Evolutionary conservation across 2,113 vertebrate species (phyloP).

Genomic region (Proterorhinus semilunaris): DNA sequence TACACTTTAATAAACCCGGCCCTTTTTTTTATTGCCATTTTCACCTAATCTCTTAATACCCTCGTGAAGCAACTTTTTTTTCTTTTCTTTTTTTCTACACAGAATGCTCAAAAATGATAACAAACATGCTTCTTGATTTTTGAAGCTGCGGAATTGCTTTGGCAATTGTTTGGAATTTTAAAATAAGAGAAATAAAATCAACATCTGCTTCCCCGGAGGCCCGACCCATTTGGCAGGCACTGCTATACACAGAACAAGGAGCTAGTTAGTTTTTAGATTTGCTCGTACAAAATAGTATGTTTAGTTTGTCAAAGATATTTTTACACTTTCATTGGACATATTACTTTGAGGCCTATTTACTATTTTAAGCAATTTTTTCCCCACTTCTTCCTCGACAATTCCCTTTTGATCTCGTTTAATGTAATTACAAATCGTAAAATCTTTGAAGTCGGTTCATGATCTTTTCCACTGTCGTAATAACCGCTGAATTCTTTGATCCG

Average conservation of each 20-base stretch:
- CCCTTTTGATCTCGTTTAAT: slow-evolving; percentile 1
- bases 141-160: neutral
- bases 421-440: neutral
- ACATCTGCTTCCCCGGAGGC: slow-evolving; percentile 5
- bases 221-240: slow-evolving; percentile 8
- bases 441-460: slow-evolving; percentile 4
- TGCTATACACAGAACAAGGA: neutral
- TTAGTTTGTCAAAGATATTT: neutral
- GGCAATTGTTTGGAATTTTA: slow-evolving; percentile 11
- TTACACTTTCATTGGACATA: neutral
- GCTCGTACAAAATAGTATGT: neutral
- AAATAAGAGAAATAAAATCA: slow-evolving; percentile 9
- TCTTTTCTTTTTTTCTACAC: neutral
- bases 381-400: neutral
- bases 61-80: slow-evolving; percentile 3
- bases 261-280: neutral
- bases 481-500: neutral
- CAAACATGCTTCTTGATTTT: slow-evolving; percentile 11
- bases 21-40: neutral
- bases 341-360: neutral
- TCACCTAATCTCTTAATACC: slow-evolving; percentile 12
- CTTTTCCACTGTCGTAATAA: slow-evolving; percentile 1
- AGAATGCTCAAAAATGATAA: slow-evolving; percentile 1
- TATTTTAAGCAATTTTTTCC: neutral
- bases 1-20: slow-evolving; percentile 4